Evolutionary conservation across 2,113 vertebrate species (phyloP), one percentile per base, ranked within the genome.

Genomic region (Chaetodon auriga): DNA sequence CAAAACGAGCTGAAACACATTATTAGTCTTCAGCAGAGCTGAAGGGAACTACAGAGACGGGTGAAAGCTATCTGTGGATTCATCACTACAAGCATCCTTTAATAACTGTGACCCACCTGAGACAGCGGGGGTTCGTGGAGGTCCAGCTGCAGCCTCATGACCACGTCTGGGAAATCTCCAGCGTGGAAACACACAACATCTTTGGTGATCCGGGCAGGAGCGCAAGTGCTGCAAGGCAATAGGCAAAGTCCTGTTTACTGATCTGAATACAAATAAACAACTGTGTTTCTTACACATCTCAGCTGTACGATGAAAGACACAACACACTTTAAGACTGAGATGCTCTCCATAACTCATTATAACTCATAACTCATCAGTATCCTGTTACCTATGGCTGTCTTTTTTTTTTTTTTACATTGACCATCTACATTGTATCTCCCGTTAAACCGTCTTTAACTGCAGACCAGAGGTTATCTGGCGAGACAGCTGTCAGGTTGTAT

Each of bases 141-240:
- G 92, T 99, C 98, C 91, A 99, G 95, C 78, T 99, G 98, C 91
- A 99, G 95, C 89, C 98, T 96, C 89, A 99, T 98, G 90, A 99
- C 98, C 81, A 99, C 98, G 74, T 99, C 98, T 88, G 97, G 90
- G 89, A 99, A 99, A 92, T 99, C 98, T 89, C 96, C 97, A 66
- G 98, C 98, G 66, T 99, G 97, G 95, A 99, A 99, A 95, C 98
- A 99, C 94, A 99, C 96, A 63, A 99, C 98, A 80, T 99, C 98
- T 99, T 99, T 99, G 97, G 98, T 99, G 96, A 99, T 97, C 90
- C 98, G 97, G 71, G 96, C 96, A 90, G 97, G 97, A 87, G 97
- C 92, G 88, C 96, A 94, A 88, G 96, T 97, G 73, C 76, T 88
- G 80, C 41, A 60, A 61, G 64, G 45, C n/a, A 58, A 87, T 5